phyloP scores from a whole-genome alignment of 2,797 vertebrate genomes.

The Alectoris magna region DNA sequence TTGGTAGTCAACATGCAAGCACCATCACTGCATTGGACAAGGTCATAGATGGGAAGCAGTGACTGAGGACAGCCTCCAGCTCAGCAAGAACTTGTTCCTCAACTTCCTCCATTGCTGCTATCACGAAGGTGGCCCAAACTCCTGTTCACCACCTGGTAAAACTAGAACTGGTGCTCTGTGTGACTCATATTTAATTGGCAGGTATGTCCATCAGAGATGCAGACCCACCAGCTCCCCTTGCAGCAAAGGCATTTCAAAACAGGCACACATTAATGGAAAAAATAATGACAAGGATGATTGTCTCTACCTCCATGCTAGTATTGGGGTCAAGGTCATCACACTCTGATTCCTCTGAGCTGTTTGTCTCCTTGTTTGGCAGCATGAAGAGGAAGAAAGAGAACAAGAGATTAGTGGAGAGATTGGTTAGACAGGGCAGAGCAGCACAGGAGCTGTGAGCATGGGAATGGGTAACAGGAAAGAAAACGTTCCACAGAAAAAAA shows the following conservation, averaged over 20 bases:
- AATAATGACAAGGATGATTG: slow-evolving; percentile 71
- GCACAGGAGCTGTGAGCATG: slow-evolving; percentile 26
- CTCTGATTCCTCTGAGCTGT: slow-evolving; percentile 98
- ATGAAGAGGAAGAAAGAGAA: slow-evolving; percentile 81
- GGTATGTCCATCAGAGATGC: accelerated
- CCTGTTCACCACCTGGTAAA: not conserved
- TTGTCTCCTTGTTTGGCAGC: slow-evolving; percentile 89
- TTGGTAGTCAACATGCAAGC: not conserved
- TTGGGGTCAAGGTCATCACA: slow-evolving; percentile 97
- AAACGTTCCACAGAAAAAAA: slow-evolving; percentile 24
- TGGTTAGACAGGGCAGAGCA: slow-evolving; percentile 40
- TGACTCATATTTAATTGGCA: not conserved
- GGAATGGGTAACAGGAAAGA: slow-evolving; percentile 22
- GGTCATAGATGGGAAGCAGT: not conserved
- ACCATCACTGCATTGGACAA: not conserved
- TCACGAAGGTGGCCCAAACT: not conserved
- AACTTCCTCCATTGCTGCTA: not conserved
- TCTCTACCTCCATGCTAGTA: slow-evolving; percentile 98
- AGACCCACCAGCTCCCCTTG: not conserved
- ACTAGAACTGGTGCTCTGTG: not conserved
- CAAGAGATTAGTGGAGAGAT: slow-evolving; percentile 72
- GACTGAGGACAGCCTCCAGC: not conserved
- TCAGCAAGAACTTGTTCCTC: not conserved
- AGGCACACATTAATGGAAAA: not conserved
- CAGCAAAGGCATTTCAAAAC: slow-evolving; percentile 30